phyloP scores from a whole-genome alignment of 2,113 vertebrate species.

The Spea multiplicata region DNA sequence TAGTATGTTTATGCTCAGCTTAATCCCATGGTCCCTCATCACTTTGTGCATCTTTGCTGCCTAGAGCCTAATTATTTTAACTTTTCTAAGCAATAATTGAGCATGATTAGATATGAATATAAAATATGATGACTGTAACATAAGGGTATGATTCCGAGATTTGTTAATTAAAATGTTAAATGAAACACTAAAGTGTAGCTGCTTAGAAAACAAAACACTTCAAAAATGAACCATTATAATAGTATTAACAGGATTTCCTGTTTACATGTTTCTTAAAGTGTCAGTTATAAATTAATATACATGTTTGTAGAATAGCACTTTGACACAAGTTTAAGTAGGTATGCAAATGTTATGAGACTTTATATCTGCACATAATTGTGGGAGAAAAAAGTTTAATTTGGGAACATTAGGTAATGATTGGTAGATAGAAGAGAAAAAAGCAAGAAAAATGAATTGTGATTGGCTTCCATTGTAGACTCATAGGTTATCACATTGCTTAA shows the following conservation, averaged over 20 bases:
- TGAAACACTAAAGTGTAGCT: slow-evolving; percentile 12
- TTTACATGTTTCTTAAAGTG: not conserved
- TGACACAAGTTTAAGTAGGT: not conserved
- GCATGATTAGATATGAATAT: slow-evolving; percentile 61
- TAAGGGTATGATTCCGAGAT: not conserved
- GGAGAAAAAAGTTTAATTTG: too few species aligned
- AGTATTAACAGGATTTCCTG: not conserved
- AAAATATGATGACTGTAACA: slow-evolving; percentile 24
- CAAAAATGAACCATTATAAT: not conserved
- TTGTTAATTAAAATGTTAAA: slow-evolving; percentile 24
- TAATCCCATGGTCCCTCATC: slow-evolving; percentile 56
- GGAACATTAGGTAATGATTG: too few species aligned
- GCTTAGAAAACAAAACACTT: slow-evolving; percentile 1
- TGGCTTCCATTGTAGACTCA: too few species aligned
- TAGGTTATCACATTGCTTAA: too few species aligned
- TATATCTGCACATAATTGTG: too few species aligned
- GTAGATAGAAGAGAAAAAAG: too few species aligned
- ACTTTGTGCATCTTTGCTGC: slow-evolving; percentile 50
- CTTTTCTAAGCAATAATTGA: slow-evolving; percentile 59
- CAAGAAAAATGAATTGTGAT: too few species aligned
- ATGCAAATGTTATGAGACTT: too few species aligned
- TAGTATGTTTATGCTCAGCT: slow-evolving; percentile 65
- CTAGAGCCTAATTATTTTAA: slow-evolving; percentile 62
- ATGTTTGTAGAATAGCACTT: not conserved
- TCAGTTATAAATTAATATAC: not conserved